Evolutionary conservation across 2,888 invertebrate species (phyloP), one percentile per base, ranked within the genome.

Genomic region (Drosophila koepferae): DNA sequence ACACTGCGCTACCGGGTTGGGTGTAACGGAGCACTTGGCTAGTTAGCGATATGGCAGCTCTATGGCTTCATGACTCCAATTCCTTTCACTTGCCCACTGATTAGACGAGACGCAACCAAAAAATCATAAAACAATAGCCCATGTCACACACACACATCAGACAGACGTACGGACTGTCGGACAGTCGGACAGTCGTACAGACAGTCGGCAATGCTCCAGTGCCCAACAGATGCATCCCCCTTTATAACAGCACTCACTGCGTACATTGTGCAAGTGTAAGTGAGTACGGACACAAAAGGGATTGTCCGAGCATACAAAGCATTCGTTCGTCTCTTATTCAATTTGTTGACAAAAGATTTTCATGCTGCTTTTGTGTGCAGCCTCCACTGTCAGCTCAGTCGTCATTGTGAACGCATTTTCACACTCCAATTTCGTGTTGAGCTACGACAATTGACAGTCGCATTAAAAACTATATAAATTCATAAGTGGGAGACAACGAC

Each of bases 1-100:
- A 89, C 81, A 89, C 76, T 89, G 90, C 89, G 66, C 86, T 89
- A 86, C 86, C 90, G 86, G 89, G 90, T 86, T 85, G 82, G 88
- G 74, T 90, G 86, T 89, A 89, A 82, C 81, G 64, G 67, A 74
- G 78, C 58, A 67, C 61, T 83, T 77, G 80, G 73, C 77, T 63
- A 88, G 90, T 88, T 74, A 81, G 69, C 75, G 76, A 89, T 89
- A 89, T 81, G 72, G 66, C 89, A 78, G 74, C 89, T 80, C 51
- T 73, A 86, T 83, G 86, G 86, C 90, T 85, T 87, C 90, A 86
- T 83, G 76, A 73, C 67, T 81, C 62, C 44, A 31, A 65, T 63
- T 86, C 86, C 86, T 86, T 86, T 86, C 86, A 90, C 90, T 86
- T 77, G 89, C 68, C 75, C 78, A 43, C 67, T 86, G 89, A 90